Percentiles rank a stretch among this genome's conserved stretches.
phyloP scores from a whole-genome alignment of 2,797 vertebrate genomes.

The Leptatherina wallacei region DNA sequence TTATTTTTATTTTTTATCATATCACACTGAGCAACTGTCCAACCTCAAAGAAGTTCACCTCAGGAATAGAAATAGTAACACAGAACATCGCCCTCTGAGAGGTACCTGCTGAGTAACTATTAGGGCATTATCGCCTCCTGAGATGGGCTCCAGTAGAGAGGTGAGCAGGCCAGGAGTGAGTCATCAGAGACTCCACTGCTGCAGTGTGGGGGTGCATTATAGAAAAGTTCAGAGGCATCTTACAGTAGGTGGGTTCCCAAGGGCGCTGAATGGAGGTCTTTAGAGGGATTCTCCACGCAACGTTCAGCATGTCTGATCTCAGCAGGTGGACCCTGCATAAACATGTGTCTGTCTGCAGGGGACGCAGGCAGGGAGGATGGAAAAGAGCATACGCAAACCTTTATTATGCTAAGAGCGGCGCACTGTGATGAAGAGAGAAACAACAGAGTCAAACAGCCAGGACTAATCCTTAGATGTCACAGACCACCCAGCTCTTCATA shows the following conservation, averaged over 20 bases:
- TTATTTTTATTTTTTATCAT: neutral
- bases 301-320: constrained; percentile 63
- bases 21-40: constrained; percentile 25
- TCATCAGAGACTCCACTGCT: constrained; percentile 48
- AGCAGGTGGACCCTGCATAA: constrained; percentile 66
- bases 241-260: constrained; percentile 29
- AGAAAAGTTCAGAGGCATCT: constrained; percentile 61
- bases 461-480: constrained; percentile 53
- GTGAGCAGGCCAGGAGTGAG: constrained; percentile 32
- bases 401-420: constrained; percentile 47
- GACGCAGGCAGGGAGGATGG: constrained; percentile 18
- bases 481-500: constrained; percentile 54
- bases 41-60: constrained; percentile 16
- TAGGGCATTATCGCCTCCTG: constrained; percentile 37
- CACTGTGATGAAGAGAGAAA: constrained; percentile 46
- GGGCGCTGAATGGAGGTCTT: constrained; percentile 52
- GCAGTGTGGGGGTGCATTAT: constrained; percentile 20
- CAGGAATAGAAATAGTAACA: constrained; percentile 34
- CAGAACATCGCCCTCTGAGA: constrained; percentile 14
- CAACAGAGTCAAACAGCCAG: constrained; percentile 44
- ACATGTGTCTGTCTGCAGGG: constrained; percentile 68
- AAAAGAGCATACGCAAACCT: constrained; percentile 46
- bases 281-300: constrained; percentile 45
- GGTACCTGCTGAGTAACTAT: constrained; percentile 51
- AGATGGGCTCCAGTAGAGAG: constrained; percentile 37